Percentiles rank a stretch among this genome's conserved stretches.
These are phyloP conservation scores for Aethina tumida DNA, from an alignment of 1,140 invertebrate species.

Conservation along the genomic window DNA sequence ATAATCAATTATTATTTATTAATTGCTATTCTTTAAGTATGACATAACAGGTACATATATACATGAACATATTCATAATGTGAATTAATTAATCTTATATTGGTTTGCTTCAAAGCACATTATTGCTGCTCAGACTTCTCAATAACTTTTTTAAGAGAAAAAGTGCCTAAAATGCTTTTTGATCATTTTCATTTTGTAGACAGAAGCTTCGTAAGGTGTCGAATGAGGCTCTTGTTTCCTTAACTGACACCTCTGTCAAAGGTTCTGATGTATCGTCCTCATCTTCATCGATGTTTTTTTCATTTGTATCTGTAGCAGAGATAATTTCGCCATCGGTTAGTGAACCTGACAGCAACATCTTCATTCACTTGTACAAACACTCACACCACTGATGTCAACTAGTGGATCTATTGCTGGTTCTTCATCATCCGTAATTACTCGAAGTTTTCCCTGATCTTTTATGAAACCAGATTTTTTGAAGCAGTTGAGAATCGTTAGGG, in stretches of 20 bases:
- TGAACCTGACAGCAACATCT: conserved; percentile 9
- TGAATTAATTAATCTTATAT: conserved; percentile 4
- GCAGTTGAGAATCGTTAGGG: too few species aligned
- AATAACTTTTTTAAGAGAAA: conserved; percentile 6
- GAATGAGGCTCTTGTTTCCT: conserved; percentile 4
- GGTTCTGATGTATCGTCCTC: conserved; percentile 8
- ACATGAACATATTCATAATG: conserved; percentile 9
- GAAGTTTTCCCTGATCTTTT: conserved; percentile 8
- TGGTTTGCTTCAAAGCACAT: conserved; percentile 7
- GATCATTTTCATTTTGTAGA: conserved; percentile 3
- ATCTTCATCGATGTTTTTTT: conserved; percentile 6
- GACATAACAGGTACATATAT: conserved; percentile 1
- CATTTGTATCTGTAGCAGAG: conserved; percentile 6
- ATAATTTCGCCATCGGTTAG: conserved; percentile 9
- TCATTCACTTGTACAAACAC: conserved; percentile 4
- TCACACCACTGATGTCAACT: conserved; percentile 5
- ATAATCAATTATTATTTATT: conserved; percentile 6
- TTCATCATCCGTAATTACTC: conserved; percentile 9
- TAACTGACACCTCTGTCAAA: conserved; percentile 9
- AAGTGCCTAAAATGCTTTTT: too few species aligned
- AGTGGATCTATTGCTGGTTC: conserved; percentile 9
- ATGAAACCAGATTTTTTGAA: too few species aligned
- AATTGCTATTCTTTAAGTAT: neutral
- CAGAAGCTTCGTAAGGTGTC: neutral
- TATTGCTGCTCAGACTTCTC: conserved; percentile 7